A percentile compares a stretch with the other conserved stretches of the same genome.
Evolutionary conservation across 2,888 invertebrate species (phyloP).

Genomic region (Cremastobaeus sp.): DNA sequence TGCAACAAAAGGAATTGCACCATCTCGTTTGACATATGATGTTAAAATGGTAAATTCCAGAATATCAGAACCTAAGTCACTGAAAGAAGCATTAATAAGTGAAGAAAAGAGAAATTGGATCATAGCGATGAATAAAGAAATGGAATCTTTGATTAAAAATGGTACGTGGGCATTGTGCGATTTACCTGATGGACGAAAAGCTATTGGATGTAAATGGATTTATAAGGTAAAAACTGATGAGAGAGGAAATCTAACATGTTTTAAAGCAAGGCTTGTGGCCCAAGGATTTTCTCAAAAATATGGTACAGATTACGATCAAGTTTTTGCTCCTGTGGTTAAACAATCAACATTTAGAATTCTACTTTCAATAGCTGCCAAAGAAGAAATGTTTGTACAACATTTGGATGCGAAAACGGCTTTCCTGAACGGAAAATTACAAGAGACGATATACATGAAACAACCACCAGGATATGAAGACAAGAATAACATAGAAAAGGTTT

Average conservation of each 20-base stretch:
- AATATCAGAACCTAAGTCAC: background rate
- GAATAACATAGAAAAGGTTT: too few species aligned
- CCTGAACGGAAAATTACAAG: constrained; percentile 62
- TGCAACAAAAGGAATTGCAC: too few species aligned
- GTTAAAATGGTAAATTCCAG: background rate
- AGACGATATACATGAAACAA: constrained; percentile 60
- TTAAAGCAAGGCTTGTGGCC: constrained; percentile 64
- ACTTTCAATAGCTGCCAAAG: constrained; percentile 56
- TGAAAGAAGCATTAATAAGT: constrained; percentile 15
- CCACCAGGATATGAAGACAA: constrained; percentile 70
- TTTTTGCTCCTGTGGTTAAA: constrained; percentile 66
- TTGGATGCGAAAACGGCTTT: constrained; percentile 66
- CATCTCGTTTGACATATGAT: constrained; percentile 1
- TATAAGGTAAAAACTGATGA: constrained; percentile 55
- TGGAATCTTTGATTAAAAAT: constrained; percentile 18
- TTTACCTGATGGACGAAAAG: constrained; percentile 31
- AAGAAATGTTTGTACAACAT: constrained; percentile 46
- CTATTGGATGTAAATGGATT: constrained; percentile 59
- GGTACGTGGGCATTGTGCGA: constrained; percentile 6
- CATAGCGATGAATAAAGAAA: constrained; percentile 39
- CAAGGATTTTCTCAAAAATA: constrained; percentile 64
- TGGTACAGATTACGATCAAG: constrained; percentile 64
- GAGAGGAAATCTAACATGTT: constrained; percentile 49
- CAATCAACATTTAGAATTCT: constrained; percentile 63
- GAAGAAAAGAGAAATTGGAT: constrained; percentile 28